phyloP scores from a whole-genome alignment of 2,113 vertebrate species.

The Lasiurus cinereus region DNA sequence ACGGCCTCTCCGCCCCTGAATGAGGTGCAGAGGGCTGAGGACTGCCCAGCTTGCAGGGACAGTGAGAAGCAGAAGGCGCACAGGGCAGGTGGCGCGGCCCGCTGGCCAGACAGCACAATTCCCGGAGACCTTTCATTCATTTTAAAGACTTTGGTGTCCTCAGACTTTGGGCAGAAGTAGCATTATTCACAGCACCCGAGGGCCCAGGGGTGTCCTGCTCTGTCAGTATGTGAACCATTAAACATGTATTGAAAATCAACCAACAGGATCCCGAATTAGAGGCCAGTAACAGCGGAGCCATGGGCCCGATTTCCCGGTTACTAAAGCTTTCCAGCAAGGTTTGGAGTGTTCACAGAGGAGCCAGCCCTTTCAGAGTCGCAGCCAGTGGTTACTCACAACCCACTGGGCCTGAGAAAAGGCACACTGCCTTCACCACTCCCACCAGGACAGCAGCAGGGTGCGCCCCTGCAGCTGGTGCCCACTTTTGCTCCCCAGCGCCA shows the following conservation, averaged over 20 bases:
- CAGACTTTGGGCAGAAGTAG: constrained; percentile 7
- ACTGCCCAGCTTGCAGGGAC: accelerated
- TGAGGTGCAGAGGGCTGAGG: accelerated
- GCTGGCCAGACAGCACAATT: not conserved
- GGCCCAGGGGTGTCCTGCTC: not conserved
- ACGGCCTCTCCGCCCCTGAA: not conserved
- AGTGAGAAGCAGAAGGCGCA: accelerated
- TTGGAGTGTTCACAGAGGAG: not conserved
- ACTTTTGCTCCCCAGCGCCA: constrained; percentile 95
- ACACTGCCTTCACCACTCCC: constrained; percentile 94
- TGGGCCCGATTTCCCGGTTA: constrained; percentile 59
- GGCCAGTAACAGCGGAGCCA: not conserved
- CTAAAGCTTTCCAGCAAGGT: constrained; percentile 14
- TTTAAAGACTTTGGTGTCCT: not conserved
- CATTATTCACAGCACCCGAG: not conserved
- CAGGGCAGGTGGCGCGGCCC: accelerated
- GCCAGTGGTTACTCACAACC: not conserved
- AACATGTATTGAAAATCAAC: not conserved
- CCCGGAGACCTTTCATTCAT: constrained; percentile 46
- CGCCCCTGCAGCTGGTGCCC: constrained; percentile 97
- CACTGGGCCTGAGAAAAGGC: not conserved
- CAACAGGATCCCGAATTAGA: not conserved
- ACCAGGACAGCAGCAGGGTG: constrained; percentile 96
- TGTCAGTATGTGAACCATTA: not conserved
- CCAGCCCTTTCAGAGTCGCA: constrained; percentile 66